Base-by-base conservation (phyloP, 35 echinoderm and acorn worm genomes). In the Lytechinus pictus region DNA sequence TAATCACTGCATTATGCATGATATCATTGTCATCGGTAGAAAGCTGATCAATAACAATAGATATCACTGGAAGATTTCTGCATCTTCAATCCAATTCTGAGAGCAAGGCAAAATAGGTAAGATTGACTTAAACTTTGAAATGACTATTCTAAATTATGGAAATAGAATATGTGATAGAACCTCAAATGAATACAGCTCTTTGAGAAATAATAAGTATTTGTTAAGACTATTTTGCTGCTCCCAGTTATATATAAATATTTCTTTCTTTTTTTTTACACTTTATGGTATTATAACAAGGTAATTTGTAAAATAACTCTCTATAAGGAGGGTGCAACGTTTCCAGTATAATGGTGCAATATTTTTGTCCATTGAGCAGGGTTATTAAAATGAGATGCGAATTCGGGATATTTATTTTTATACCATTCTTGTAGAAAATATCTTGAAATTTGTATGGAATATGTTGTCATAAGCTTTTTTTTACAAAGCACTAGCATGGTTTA, bases 321-420 rank as follows among this genome's bases (percentile, higher is more conserved):
- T 44, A 44, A 44, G 33, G 21, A 79, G n/a, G 19, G 8, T 79
- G n/a, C 66, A n/a, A 24, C 1, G 21, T 24, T 19, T 79, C 66
- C 66, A 79, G 66, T 79, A 79, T 79, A n/a, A 24, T 79, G 66
- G 21, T 79, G 66, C 66, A 79, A 57, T 4, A 55, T 79, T n/a
- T 79, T 79, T 24, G 66, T 71, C 24, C n/a, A 52, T 51, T 51
- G 12, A 91, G 16, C 53, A 91, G 89, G 29, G 53, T 91, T 91
- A 52, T 91, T 91, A 28, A 44, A 44, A 2, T 91, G n/a, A 91
- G 33, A 91, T 16, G 52, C 21, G 7, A n/a, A 71, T 71, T 6
- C 21, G 27, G 88, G 88, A 16, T 90, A 90, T 90, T 90, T 90
- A 90, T 90, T 90, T 90, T 90, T 90, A 54, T 90, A 90, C 88